Percentiles rank a stretch among this genome's conserved stretches.
phyloP scores from a whole-genome alignment of 2,888 invertebrate species.

The Drosophila flavopinicola region DNA sequence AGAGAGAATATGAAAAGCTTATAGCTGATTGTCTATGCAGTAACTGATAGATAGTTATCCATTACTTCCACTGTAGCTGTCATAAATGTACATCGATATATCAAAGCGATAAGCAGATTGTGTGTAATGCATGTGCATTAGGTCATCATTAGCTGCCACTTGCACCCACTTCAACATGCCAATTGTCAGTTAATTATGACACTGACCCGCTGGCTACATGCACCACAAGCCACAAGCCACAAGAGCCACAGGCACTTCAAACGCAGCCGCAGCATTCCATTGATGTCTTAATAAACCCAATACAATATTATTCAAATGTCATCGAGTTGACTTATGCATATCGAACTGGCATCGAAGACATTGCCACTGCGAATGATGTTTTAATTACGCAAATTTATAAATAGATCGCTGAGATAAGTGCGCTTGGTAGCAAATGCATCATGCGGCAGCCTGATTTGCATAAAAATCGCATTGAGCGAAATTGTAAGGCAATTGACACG shows the following conservation, averaged over 20 bases:
- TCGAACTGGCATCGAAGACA: slow-evolving; percentile 33
- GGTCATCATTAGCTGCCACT: slow-evolving; percentile 44
- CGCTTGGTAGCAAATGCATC: slow-evolving; percentile 24
- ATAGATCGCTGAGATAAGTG: slow-evolving; percentile 69
- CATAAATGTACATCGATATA: slow-evolving; percentile 5
- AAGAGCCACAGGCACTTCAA: slow-evolving; percentile 44
- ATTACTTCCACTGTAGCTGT: neutral
- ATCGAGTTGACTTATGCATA: slow-evolving; percentile 50
- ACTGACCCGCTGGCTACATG: slow-evolving; percentile 55
- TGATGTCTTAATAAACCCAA: slow-evolving; percentile 71
- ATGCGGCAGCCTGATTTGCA: slow-evolving; percentile 49
- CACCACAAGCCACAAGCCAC: slow-evolving; percentile 28
- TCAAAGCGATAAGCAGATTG: slow-evolving; percentile 10
- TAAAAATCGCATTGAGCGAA: slow-evolving; percentile 54
- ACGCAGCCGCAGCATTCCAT: slow-evolving; percentile 63
- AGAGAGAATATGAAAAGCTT: neutral
- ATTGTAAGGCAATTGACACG: slow-evolving; percentile 44
- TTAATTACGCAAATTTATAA: slow-evolving; percentile 75
- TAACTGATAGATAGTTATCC: neutral
- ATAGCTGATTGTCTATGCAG: no score
- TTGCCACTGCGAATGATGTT: slow-evolving; percentile 56
- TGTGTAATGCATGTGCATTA: slow-evolving; percentile 25
- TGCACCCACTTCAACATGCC: slow-evolving; percentile 33
- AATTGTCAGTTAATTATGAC: slow-evolving; percentile 71
- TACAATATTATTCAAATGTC: slow-evolving; percentile 71